These are phyloP conservation scores for Chaenogobius annularis DNA, from an alignment of 2,113 vertebrate species.

Conservation along the genomic window DNA sequence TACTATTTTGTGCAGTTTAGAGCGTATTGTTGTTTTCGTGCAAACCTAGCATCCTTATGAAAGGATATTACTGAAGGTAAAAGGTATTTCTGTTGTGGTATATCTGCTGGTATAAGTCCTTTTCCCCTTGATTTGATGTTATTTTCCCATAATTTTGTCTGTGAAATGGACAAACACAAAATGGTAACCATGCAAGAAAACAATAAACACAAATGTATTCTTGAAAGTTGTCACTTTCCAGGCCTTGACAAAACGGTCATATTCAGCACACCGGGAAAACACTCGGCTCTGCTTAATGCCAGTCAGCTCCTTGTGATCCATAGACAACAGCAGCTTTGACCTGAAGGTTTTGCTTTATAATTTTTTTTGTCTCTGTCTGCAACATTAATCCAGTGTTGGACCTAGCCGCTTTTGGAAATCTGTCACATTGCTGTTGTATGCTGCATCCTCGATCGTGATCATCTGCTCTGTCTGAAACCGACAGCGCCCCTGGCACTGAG, in stretches of 20 bases:
- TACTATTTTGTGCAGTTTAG: background rate
- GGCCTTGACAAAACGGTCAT: too few species aligned
- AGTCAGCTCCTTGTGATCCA: background rate
- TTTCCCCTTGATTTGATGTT: too few species aligned
- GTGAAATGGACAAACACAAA: background rate
- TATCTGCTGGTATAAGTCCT: too few species aligned
- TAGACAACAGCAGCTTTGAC: background rate
- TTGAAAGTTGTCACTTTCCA: too few species aligned
- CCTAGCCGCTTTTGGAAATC: conserved; percentile 21
- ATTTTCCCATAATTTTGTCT: background rate
- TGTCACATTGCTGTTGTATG: conserved; percentile 14
- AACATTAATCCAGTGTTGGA: conserved; percentile 8
- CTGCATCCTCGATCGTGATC: conserved; percentile 22
- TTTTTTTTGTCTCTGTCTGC: conserved; percentile 12
- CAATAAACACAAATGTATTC: background rate
- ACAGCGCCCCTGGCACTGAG: conserved; percentile 11
- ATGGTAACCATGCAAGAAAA: too few species aligned
- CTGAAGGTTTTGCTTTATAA: background rate
- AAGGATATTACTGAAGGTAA: background rate
- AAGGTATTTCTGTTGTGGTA: too few species aligned
- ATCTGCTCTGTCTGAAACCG: conserved; percentile 25
- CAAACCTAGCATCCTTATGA: background rate
- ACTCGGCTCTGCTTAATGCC: background rate
- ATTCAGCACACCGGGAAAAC: too few species aligned
- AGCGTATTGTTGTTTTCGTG: too few species aligned